phyloP scores from a whole-genome alignment of 2,888 invertebrate genomes.

The Hemithea aestivaria region DNA sequence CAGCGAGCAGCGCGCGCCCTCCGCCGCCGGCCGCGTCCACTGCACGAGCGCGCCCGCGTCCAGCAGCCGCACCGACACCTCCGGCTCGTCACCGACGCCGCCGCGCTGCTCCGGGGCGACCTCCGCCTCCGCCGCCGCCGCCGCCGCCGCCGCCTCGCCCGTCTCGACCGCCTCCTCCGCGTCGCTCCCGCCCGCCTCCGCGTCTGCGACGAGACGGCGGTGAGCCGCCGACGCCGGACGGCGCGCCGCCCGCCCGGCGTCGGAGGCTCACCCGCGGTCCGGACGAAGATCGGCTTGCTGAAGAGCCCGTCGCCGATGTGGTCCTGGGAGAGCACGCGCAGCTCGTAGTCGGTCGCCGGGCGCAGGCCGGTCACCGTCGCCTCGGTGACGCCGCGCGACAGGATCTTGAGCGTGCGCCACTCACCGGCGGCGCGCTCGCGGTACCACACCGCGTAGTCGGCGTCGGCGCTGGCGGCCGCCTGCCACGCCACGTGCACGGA shows the following conservation, averaged over 20 bases:
- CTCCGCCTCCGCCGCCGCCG: slow-evolving; percentile 48
- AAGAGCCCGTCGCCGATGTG: slow-evolving; percentile 92
- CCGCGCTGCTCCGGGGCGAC: slow-evolving; percentile 80
- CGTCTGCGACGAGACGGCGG: slow-evolving; percentile 2
- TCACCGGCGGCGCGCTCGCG: slow-evolving; percentile 85
- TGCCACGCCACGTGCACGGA: slow-evolving; percentile 90
- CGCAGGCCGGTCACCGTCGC: slow-evolving; percentile 88
- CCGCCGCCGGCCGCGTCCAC: slow-evolving; percentile 83
- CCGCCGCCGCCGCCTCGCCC: slow-evolving; percentile 20
- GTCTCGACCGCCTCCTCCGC: slow-evolving; percentile 29
- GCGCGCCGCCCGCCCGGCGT: neutral
- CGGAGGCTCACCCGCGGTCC: slow-evolving; percentile 78
- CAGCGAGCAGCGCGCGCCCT: slow-evolving; percentile 81
- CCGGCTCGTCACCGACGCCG: slow-evolving; percentile 75
- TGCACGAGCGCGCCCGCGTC: slow-evolving; percentile 87
- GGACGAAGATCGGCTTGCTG: slow-evolving; percentile 88
- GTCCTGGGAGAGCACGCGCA: slow-evolving; percentile 94
- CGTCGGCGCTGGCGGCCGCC: slow-evolving; percentile 84
- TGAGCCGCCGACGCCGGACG: slow-evolving; percentile 21
- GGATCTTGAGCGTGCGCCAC: slow-evolving; percentile 90
- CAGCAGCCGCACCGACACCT: slow-evolving; percentile 84
- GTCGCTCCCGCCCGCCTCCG: slow-evolving; percentile 18
- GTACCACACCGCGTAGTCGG: slow-evolving; percentile 93
- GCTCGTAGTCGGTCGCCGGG: slow-evolving; percentile 90
- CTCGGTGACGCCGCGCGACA: slow-evolving; percentile 84